Base-by-base conservation (phyloP, 2,888 invertebrate genomes). In the Andrena trimmerana region DNA sequence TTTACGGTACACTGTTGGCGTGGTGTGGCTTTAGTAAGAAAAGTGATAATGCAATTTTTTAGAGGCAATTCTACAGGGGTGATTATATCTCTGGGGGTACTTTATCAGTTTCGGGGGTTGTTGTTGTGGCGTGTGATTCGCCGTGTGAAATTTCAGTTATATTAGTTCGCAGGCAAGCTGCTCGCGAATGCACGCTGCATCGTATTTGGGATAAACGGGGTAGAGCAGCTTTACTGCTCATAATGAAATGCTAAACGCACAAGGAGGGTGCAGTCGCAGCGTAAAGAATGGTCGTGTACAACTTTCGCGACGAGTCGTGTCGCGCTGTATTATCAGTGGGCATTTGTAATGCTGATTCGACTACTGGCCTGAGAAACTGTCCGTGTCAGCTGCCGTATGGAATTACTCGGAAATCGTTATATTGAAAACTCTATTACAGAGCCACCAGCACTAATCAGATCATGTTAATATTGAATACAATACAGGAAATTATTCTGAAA, bases 221-320 rank as follows among this genome's bases (percentile, higher is more conserved):
- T 42, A 10, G 59, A 66, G 62, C 60, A 65, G 82, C 54, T 76
- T 75, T 76, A 54, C 52, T 57, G 65, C 59, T 72, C 65, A 52
- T 85, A 87, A 87, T 85, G 87, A 87, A 87, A 86, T 86, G 86
- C 83, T 86, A 87, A 87, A 87, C 74, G 80, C 83, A 60, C 80
- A 66, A 67, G 48, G 60, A 72, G 77, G 79, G 79, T 60, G 84
- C 60, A 72, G 72, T 72, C 63, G 75, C 63, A n/a, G 62, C 52
- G 85, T 76, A 80, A 86, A 85, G 87, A 85, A 87, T 77, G 79
- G 73, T 66, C 82, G 80, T 75, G 85, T 80, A 74, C 85, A 85
- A 85, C 75, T 86, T 83, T 85, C 86, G 76, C 74, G 84, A 82
- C 78, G 81, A 86, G 70, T 76, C 68, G 59, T 67, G 85, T 83